phyloP scores from a whole-genome alignment of 2,888 invertebrate species.

The Balanococcus diminutus region DNA sequence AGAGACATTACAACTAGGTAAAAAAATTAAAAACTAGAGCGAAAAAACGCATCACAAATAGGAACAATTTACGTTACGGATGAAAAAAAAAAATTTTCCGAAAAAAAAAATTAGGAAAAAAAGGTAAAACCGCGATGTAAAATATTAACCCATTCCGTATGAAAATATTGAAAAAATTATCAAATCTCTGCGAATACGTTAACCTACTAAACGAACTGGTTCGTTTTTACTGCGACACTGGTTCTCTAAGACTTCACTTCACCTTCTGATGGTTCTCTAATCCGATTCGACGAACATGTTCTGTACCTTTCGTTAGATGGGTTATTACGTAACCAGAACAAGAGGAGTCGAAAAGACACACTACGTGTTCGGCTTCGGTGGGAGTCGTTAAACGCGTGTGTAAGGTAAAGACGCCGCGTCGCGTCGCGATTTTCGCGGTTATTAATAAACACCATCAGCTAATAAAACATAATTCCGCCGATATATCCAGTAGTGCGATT shows the following conservation, averaged over 20 bases:
- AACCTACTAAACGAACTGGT: conserved; percentile 49
- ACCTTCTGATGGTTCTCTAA: conserved; percentile 28
- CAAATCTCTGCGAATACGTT: conserved; percentile 28
- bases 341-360: conserved; percentile 45
- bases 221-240: conserved; percentile 49
- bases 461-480: not conserved
- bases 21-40: conserved; percentile 29
- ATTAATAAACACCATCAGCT: not conserved
- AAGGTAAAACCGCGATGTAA: conserved; percentile 14
- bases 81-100: not conserved
- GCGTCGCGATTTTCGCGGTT: not conserved
- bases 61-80: conserved; percentile 47
- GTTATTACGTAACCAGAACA: conserved; percentile 52
- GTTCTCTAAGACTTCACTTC: conserved; percentile 41
- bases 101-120: conserved; percentile 29
- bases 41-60: conserved; percentile 17
- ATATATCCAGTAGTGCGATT: conserved; percentile 29
- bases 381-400: conserved; percentile 49
- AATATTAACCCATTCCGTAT: conserved; percentile 46
- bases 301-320: conserved; percentile 44
- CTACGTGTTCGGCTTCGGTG: conserved; percentile 31
- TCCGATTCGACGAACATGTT: conserved; percentile 40
- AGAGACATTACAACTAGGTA: conserved; percentile 55
- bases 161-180: conserved; percentile 10
- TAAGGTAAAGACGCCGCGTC: conserved; percentile 17